Percentiles rank a stretch among this genome's conserved stretches.
Conservation (phyloP, 2,888 invertebrate genomes). For the Bellardia pandia region DNA sequence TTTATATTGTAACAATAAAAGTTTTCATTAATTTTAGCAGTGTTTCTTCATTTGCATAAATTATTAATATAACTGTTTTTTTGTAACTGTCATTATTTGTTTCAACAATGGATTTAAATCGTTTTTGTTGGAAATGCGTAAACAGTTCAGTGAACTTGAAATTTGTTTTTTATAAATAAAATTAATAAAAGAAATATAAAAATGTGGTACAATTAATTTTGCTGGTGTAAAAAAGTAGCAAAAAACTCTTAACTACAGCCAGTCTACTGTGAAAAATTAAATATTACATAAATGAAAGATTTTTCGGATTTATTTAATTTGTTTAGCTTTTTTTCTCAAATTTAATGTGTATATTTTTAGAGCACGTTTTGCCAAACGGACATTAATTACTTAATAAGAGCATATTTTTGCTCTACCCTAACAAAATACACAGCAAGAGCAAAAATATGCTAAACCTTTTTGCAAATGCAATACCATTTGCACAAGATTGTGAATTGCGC, state of each 20-base stretch:
- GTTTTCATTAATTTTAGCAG: neutral
- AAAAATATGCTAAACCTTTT: no score
- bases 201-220: slow-evolving; percentile 6
- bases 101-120: slow-evolving; percentile 1
- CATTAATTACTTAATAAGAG: no score
- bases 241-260: neutral
- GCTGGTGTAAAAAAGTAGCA: neutral
- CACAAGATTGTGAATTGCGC: no score
- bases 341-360: no score
- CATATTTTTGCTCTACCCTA: no score
- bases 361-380: no score
- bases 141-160: slow-evolving; percentile 63
- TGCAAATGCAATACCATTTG: no score
- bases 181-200: neutral
- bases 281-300: neutral
- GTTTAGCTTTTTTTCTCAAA: no score
- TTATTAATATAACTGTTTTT: slow-evolving; percentile 27
- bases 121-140: slow-evolving; percentile 15
- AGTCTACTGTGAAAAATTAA: slow-evolving; percentile 5
- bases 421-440: no score
- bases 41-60: slow-evolving; percentile 25
- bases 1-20: neutral
- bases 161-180: slow-evolving; percentile 6
- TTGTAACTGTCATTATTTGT: slow-evolving; percentile 19
- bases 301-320: neutral